phyloP scores from a whole-genome alignment of 2,888 invertebrate species.

The Chymomyza procnemis region DNA sequence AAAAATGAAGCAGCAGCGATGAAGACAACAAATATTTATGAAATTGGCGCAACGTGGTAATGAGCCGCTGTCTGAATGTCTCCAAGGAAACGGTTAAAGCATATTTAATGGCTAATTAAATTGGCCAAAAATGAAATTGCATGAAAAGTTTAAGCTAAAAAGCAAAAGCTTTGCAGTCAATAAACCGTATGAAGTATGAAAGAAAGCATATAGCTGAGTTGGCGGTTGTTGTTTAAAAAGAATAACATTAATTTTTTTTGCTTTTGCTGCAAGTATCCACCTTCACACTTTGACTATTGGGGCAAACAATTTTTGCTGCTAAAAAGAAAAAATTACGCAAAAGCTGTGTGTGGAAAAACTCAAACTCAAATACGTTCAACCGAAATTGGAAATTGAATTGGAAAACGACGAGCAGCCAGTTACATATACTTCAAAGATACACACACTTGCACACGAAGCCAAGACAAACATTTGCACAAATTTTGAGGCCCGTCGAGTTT shows the following conservation, averaged over 20 bases:
- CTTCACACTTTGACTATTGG: too few relatives aligned
- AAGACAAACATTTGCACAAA: constrained; percentile 6
- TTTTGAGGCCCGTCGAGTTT: neutral
- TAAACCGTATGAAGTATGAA: neutral
- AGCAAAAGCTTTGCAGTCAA: neutral
- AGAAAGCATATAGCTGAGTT: neutral
- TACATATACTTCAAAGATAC: neutral
- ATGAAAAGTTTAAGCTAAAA: constrained; percentile 15
- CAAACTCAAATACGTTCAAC: constrained; percentile 12
- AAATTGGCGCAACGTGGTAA: constrained; percentile 28
- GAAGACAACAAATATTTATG: constrained; percentile 45
- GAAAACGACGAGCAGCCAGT: constrained; percentile 40
- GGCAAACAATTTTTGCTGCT: neutral
- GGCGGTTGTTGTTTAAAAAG: too few relatives aligned
- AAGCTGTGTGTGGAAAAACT: too few relatives aligned
- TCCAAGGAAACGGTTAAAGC: constrained; percentile 7
- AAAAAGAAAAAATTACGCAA: too few relatives aligned
- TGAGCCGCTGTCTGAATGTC: neutral
- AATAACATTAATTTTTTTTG: too few relatives aligned
- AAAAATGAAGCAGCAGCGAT: neutral
- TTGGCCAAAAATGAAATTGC: constrained; percentile 37
- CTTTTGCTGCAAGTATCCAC: too few relatives aligned
- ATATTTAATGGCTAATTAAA: constrained; percentile 67
- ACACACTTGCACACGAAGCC: neutral
- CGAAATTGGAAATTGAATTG: constrained; percentile 66